Base-by-base conservation (phyloP, 2,113 vertebrate genomes). In the Dendrocopos noguchii region DNA sequence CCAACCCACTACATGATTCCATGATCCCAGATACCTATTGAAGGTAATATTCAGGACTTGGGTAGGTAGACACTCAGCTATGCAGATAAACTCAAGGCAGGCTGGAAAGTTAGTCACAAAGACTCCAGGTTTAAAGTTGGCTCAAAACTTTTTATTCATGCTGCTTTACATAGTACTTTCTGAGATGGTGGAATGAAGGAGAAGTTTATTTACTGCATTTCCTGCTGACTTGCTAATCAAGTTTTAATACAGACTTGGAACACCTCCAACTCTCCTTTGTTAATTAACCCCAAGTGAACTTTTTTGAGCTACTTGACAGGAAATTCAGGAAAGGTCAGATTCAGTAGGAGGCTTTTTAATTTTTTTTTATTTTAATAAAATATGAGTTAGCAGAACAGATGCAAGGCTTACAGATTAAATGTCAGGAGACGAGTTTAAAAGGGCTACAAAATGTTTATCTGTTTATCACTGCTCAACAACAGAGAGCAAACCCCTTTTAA, bases 141-240 rank as follows among this genome's bases (percentile, higher is more conserved):
- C 53, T 68, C 34, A 68, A 68, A 47, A 59, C 50, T 65, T 72
- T 46, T 66, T 64, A 28, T 68, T 68, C 53, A 29, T 27, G 28
- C 33, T 55, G 46, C 33, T 71, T 84, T 77, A 36, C 11, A 10
- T 20, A 77, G 28, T 16, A 36, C 28, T 25, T 91, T 28, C 55
- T 27, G 56, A 90, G 61, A 56, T 31, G 11, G 15, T 3, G 0
- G 14, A 80, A 31, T 2, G 24, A 59, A 34, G 59, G 28, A 66
- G 46, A 82, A 42, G 31, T 67, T 75, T 90, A 74, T 85, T 95
- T 85, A 82, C 36, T 59, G 34, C 71, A 31, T 87, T 91, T 95
- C 85, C 56, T 83, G 46, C 79, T 76, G 64, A 91, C 34, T 94
- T 71, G 60, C 24, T 76, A 56, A 78, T 71, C 65, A 73, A 25